phyloP scores from a whole-genome alignment of 2,888 invertebrate species.

The Nasonia oneida region DNA sequence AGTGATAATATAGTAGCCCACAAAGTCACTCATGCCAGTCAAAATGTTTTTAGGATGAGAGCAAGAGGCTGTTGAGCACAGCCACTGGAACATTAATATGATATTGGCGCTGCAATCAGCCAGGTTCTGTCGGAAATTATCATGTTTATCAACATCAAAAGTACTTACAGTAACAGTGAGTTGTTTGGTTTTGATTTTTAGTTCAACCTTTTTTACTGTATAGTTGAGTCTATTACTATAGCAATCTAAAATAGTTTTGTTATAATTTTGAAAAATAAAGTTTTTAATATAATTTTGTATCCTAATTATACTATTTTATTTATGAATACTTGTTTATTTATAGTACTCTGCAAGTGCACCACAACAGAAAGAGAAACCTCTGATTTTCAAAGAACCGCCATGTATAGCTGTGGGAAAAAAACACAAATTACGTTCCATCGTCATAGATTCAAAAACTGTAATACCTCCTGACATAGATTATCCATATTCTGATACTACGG shows the following conservation, averaged over 20 bases:
- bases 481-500: slow-evolving; percentile 10
- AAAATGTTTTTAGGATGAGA: slow-evolving; percentile 65
- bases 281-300: slow-evolving; percentile 5
- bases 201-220: neutral
- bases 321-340: slow-evolving; percentile 39
- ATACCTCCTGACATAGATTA: slow-evolving; percentile 62
- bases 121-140: slow-evolving; percentile 68
- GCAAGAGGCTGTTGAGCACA: slow-evolving; percentile 59
- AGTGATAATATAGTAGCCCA: neutral
- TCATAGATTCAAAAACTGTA: slow-evolving; percentile 61
- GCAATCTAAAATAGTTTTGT: neutral
- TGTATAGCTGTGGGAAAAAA: slow-evolving; percentile 63
- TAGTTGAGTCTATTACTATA: neutral
- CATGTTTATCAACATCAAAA: slow-evolving; percentile 70
- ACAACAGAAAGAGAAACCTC: slow-evolving; percentile 64
- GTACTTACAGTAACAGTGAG: slow-evolving; percentile 68
- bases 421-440: slow-evolving; percentile 61
- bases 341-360: slow-evolving; percentile 70
- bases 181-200: slow-evolving; percentile 44
- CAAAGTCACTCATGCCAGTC: slow-evolving; percentile 3
- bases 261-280: neutral
- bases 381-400: slow-evolving; percentile 64
- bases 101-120: slow-evolving; percentile 69
- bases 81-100: slow-evolving; percentile 69
- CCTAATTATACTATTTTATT: neutral